These are phyloP conservation scores for Sander lucioperca DNA, from an alignment of 2,113 vertebrate genomes.

Conservation along the genomic window DNA sequence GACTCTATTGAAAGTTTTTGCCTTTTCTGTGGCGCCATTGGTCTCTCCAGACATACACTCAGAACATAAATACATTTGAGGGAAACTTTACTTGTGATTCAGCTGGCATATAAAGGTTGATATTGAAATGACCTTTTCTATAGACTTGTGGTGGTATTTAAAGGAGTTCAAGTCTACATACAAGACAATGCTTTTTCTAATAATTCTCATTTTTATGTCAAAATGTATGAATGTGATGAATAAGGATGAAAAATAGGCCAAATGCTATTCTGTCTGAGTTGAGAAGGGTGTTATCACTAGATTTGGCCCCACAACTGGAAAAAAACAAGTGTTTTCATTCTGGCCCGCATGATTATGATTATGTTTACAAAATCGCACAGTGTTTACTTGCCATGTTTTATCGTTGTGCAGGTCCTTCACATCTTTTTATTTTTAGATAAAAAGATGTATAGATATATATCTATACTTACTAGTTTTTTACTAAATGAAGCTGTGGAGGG, in stretches of 20 bases:
- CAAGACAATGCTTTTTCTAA: slow-evolving; percentile 16
- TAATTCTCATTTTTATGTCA: slow-evolving; percentile 5
- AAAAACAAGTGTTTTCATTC: slow-evolving; percentile 52
- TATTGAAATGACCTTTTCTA: slow-evolving; percentile 63
- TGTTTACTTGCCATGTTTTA: slow-evolving; percentile 55
- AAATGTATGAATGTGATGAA: slow-evolving; percentile 30
- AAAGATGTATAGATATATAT: too few species aligned
- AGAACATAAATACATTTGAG: slow-evolving; percentile 52
- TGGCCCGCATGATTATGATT: slow-evolving; percentile 55
- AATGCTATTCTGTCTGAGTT: slow-evolving; percentile 14
- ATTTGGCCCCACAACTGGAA: slow-evolving; percentile 16
- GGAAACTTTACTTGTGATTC: slow-evolving; percentile 47
- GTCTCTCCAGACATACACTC: slow-evolving; percentile 53
- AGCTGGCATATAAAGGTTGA: slow-evolving; percentile 38
- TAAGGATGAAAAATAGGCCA: not conserved
- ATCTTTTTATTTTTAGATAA: slow-evolving; percentile 25
- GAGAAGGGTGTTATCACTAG: slow-evolving; percentile 19
- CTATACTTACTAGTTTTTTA: slow-evolving; percentile 26
- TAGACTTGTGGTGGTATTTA: slow-evolving; percentile 29
- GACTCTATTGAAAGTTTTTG: slow-evolving; percentile 62
- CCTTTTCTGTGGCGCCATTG: slow-evolving; percentile 49
- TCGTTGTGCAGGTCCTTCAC: slow-evolving; percentile 11
- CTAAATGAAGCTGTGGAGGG: slow-evolving; percentile 28
- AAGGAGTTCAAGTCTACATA: slow-evolving; percentile 25
- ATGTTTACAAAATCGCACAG: slow-evolving; percentile 55